Conservation (phyloP, 2,797 vertebrate species). For the Orestias chungarensis region DNA sequence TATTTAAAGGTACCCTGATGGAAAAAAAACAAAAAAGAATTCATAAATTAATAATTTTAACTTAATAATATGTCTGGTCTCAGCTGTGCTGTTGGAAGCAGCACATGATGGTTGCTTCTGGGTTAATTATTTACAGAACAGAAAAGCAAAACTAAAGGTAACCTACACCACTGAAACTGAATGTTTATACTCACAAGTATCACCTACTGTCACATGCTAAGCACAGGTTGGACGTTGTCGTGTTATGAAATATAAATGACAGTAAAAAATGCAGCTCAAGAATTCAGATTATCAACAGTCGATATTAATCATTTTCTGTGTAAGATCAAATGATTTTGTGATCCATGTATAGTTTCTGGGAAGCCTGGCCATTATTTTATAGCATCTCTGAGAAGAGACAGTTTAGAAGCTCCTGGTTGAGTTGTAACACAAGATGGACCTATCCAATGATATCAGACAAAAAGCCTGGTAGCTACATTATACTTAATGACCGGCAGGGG, state of each 20-base stretch:
- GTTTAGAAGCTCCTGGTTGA: neutral
- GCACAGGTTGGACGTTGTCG: neutral
- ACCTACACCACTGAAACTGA: neutral
- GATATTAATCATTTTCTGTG: neutral
- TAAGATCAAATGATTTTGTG: neutral
- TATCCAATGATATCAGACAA: neutral
- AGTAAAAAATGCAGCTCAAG: neutral
- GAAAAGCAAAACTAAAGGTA: neutral
- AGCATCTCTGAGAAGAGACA: neutral
- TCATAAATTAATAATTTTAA: neutral
- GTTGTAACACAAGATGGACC: neutral
- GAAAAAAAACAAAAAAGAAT: neutral
- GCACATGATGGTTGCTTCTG: neutral
- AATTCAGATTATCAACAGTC: neutral
- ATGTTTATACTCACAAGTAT: neutral
- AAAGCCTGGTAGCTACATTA: neutral
- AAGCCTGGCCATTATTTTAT: neutral
- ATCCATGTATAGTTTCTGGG: neutral
- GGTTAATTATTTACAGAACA: neutral
- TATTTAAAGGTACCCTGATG: neutral
- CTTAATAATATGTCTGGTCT: neutral
- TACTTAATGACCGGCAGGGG: neutral
- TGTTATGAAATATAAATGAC: neutral
- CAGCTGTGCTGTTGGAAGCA: neutral
- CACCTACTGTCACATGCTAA: neutral